These are phyloP conservation scores for Trematomus bernacchii DNA, from an alignment of 2,797 vertebrate species.

Conservation along the genomic window DNA sequence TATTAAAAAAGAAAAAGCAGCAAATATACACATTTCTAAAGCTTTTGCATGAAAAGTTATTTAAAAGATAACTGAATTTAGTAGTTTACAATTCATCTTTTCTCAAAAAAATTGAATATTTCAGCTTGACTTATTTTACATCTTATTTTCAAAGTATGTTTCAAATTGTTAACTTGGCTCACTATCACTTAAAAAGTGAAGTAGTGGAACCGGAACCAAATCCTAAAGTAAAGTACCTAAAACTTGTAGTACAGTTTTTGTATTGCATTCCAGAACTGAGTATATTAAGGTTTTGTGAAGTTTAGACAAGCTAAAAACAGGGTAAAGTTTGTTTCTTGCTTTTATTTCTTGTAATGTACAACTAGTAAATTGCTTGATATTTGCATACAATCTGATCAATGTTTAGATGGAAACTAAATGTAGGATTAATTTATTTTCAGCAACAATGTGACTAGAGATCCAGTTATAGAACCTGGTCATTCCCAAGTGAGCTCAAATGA, in stretches of 20 bases:
- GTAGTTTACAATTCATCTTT: not conserved
- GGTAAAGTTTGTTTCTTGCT: not conserved
- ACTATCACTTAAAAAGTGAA: not conserved
- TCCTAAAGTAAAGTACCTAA: too few species aligned
- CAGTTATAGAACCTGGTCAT: not conserved
- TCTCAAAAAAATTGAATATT: not conserved
- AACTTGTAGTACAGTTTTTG: too few species aligned
- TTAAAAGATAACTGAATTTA: not conserved
- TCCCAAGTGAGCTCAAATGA: not conserved
- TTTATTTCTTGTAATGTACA: not conserved
- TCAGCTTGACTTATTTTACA: not conserved
- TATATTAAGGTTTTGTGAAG: not conserved
- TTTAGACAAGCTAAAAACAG: not conserved
- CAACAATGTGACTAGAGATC: not conserved
- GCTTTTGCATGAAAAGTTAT: not conserved
- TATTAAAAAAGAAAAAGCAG: not conserved
- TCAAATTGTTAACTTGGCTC: not conserved
- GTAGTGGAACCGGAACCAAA: too few species aligned
- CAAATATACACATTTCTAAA: not conserved
- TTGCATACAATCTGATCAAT: not conserved
- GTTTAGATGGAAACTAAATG: not conserved
- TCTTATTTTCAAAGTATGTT: too few species aligned
- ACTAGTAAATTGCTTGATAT: not conserved
- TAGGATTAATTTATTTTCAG: not conserved
- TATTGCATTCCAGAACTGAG: too few species aligned